phyloP scores from a whole-genome alignment of 2,113 vertebrate species.

The Chroicocephalus ridibundus region DNA sequence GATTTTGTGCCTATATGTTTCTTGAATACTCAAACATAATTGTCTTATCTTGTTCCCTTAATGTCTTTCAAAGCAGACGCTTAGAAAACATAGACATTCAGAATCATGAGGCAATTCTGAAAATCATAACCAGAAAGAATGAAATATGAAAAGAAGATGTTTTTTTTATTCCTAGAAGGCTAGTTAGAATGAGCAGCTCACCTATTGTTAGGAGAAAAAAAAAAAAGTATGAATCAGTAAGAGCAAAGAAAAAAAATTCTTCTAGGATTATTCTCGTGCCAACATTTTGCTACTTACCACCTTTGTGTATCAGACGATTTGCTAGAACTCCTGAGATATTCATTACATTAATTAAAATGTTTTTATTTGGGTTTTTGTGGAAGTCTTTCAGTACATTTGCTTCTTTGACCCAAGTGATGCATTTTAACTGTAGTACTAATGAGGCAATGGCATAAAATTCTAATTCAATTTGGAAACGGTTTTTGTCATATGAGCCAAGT shows the following conservation, averaged over 20 bases:
- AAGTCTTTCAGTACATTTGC: not conserved
- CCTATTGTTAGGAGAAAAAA: not conserved
- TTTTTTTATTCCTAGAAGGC: not conserved
- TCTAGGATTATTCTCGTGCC: not conserved
- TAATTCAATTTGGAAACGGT: conserved; percentile 9
- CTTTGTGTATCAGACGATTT: not conserved
- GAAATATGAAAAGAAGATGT: not conserved
- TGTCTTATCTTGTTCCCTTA: not conserved
- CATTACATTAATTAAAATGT: conserved; percentile 5
- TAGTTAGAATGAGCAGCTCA: not conserved
- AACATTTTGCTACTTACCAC: not conserved
- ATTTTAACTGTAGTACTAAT: conserved; percentile 15
- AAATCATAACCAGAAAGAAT: not conserved
- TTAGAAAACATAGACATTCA: not conserved
- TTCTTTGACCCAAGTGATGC: not conserved
- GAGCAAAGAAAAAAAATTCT: not conserved
- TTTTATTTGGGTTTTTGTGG: not conserved
- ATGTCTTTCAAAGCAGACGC: not conserved
- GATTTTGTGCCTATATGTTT: not conserved
- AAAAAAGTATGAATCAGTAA: not conserved
- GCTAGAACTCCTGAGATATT: not conserved
- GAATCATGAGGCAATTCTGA: not conserved
- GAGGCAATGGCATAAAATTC: not conserved
- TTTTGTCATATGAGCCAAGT: not conserved
- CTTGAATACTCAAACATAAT: not conserved